phyloP scores from a whole-genome alignment of 2,113 vertebrate species.

The Miniopterus natalensis region DNA sequence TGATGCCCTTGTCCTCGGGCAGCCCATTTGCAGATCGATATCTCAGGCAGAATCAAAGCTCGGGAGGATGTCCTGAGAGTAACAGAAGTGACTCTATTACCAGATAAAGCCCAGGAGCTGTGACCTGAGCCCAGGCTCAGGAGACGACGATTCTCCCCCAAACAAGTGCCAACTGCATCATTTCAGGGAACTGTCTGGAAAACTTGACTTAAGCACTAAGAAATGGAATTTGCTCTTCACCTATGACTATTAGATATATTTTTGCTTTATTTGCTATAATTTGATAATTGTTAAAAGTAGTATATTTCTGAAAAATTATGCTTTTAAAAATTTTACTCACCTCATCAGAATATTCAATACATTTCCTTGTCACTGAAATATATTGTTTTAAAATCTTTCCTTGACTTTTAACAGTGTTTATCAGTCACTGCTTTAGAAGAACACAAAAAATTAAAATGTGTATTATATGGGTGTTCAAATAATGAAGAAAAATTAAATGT shows the following conservation, averaged over 20 bases:
- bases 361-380: neutral
- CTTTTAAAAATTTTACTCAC: neutral
- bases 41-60: neutral
- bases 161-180: slow-evolving; percentile 4
- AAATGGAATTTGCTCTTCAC: neutral
- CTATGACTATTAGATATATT: neutral
- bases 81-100: slow-evolving; percentile 66
- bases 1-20: slow-evolving; percentile 79
- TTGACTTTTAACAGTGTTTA: neutral
- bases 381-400: neutral
- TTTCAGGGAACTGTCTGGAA: slow-evolving; percentile 30
- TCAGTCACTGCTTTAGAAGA: neutral
- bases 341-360: neutral
- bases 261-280: neutral
- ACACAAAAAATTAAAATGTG: neutral
- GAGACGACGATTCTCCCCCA: slow-evolving; percentile 49
- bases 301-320: neutral
- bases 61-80: neutral
- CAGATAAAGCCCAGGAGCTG: slow-evolving; percentile 51
- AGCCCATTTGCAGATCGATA: slow-evolving; percentile 27
- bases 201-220: slow-evolving; percentile 26
- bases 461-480: neutral
- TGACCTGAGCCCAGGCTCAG: neutral
- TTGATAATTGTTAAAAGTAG: neutral
- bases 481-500: neutral